A percentile compares a stretch with the other conserved stretches of the same genome.
phyloP scores from a whole-genome alignment of 2,113 vertebrate species.

The Malurus elegans region DNA sequence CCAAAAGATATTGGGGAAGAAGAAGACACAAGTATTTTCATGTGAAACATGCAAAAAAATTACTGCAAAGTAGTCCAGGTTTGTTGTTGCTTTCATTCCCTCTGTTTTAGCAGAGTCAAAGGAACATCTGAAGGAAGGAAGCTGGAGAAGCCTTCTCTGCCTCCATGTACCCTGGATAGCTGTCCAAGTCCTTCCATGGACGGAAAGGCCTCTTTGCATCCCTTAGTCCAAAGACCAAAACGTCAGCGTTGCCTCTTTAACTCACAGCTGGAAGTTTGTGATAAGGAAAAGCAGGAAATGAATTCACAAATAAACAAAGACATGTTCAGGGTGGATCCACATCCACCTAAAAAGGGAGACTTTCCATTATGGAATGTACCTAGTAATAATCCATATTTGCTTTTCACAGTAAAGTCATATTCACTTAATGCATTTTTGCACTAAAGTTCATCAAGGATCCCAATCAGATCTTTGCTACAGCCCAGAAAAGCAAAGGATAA shows the following conservation, averaged over 20 bases:
- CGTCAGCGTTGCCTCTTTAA: not conserved
- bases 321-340: conserved; percentile 26
- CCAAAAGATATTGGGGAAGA: not conserved
- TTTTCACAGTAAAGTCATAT: not conserved
- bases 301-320: conserved; percentile 61
- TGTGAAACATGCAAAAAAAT: not conserved
- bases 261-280: conserved; percentile 55
- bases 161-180: not conserved
- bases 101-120: not conserved
- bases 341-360: not conserved
- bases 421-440: not conserved
- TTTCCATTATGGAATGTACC: conserved; percentile 39
- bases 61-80: not conserved
- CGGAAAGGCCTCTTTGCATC: not conserved
- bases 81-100: not conserved
- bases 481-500: not conserved
- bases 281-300: conserved; percentile 70
- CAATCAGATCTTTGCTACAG: not conserved
- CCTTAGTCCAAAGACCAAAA: not conserved
- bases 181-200: not conserved
- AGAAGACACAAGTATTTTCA: not conserved
- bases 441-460: not conserved
- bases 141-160: not conserved
- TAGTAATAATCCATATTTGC: not conserved
- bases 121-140: not conserved